These are phyloP conservation scores for Austrofundulus limnaeus DNA, from an alignment of 2,113 vertebrate genomes.

Conservation along the genomic window DNA sequence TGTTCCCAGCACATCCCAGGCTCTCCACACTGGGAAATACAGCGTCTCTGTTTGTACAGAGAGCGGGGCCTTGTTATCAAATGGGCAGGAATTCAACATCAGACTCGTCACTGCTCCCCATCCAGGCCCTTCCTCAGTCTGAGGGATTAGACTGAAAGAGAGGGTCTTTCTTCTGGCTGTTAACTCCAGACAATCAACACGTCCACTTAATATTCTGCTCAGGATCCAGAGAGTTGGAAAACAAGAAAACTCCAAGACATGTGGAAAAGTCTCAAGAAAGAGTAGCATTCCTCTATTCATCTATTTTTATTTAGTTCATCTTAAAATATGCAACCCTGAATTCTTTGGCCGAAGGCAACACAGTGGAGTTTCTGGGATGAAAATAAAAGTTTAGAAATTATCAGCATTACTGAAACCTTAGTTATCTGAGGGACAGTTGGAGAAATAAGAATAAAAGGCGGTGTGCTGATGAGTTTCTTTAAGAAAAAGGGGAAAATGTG, in stretches of 20 bases:
- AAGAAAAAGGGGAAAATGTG: not conserved
- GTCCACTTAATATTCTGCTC: slow-evolving; percentile 63
- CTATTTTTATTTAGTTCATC: no score
- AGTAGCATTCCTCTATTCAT: not conserved
- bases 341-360: no score
- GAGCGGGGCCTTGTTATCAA: slow-evolving; percentile 35
- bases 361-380: no score
- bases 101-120: slow-evolving; percentile 25
- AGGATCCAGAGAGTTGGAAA: slow-evolving; percentile 28
- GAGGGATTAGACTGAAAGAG: slow-evolving; percentile 37
- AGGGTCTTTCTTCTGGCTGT: slow-evolving; percentile 40
- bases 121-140: slow-evolving; percentile 6
- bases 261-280: slow-evolving; percentile 17
- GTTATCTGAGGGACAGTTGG: slow-evolving; percentile 1
- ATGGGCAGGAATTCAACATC: slow-evolving; percentile 38
- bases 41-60: slow-evolving; percentile 33
- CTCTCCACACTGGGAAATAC: slow-evolving; percentile 17
- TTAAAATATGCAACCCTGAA: no score
- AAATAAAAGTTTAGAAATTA: no score
- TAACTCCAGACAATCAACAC: slow-evolving; percentile 49
- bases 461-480: not conserved
- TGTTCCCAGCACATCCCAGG: slow-evolving; percentile 15
- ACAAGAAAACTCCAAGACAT: not conserved
- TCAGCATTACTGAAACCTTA: no score
- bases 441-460: not conserved